Evolutionary conservation across 2,888 invertebrate species (phyloP), one percentile per base, ranked within the genome.

Genomic region (Boloria euphrosyne): DNA sequence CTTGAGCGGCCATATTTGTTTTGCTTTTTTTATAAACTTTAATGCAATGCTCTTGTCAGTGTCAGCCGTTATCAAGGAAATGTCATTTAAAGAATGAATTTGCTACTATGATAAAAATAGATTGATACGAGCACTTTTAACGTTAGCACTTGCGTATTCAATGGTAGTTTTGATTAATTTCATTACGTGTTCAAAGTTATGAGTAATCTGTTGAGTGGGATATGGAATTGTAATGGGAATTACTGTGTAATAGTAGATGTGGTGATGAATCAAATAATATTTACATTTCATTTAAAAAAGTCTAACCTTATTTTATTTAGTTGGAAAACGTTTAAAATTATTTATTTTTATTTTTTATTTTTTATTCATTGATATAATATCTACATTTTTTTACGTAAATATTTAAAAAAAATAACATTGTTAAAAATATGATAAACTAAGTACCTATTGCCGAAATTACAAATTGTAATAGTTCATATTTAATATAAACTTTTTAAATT

Each of bases 31-130:
- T 80, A 67, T 67, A 66, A 76, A 77, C 73, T 73, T 86, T 91
- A 90, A 90, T 90, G 90, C 88, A 85, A 79, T 80, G 86, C 82
- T 80, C 86, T 78, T 90, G 90, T 91, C 85, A 79, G 74, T 83
- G 88, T 89, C 89, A 85, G 27, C 66, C 72, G 75, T 78, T 91
- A 90, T 90, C 89, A 73, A 65, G 61, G 71, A 73, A 69, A 66
- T 71, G 73, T 73, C 75, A 73, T 72, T 75, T 74, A 74, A 69
- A 69, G 69, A 62, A 71, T 73, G 71, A 72, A 73, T 76, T 78
- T 74, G 77, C 77, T 75, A 76, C 75, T 72, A 71, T 69, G 74
- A 74, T 74, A 72, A 72, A 69, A 58, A 71, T 68, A 73, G 70
- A 70, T 73, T 57, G n/a, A 50, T 22, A 55, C 22, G 62, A 44